Evolutionary conservation across 2,797 vertebrate genomes (phyloP).

Genomic region (Scleropages formosus): DNA sequence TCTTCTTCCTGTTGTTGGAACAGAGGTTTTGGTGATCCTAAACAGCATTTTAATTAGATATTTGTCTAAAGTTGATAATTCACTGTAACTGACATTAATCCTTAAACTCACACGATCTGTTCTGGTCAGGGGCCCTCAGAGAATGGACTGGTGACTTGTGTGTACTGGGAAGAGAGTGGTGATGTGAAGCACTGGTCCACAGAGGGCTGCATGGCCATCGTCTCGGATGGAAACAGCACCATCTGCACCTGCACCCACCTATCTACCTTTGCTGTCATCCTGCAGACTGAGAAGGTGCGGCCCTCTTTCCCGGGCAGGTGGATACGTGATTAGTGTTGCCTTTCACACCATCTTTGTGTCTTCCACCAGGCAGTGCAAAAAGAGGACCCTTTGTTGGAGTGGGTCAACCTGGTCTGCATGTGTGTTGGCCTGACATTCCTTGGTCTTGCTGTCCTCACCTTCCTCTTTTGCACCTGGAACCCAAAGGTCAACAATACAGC

Average conservation of each 20-base stretch:
- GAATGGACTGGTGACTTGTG: constrained; percentile 57
- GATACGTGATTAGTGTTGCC: background rate
- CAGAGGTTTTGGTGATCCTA: too few relatives aligned
- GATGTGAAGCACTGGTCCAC: constrained; percentile 51
- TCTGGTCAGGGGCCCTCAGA: constrained; percentile 42
- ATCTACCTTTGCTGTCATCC: constrained; percentile 67
- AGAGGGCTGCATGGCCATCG: constrained; percentile 53
- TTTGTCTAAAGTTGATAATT: too few relatives aligned
- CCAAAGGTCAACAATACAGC: constrained; percentile 67
- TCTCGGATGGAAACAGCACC: constrained; percentile 53
- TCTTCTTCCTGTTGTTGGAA: too few relatives aligned
- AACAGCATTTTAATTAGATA: too few relatives aligned
- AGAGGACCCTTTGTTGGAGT: constrained; percentile 40
- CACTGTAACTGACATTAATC: background rate
- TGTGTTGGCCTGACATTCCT: constrained; percentile 60
- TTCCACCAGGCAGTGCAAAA: background rate
- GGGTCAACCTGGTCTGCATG: constrained; percentile 57
- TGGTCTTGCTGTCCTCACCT: constrained; percentile 61
- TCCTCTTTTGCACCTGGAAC: constrained; percentile 66
- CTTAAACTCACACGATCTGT: background rate
- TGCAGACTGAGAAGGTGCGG: constrained; percentile 57
- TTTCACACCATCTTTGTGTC: background rate
- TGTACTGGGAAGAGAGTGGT: constrained; percentile 61
- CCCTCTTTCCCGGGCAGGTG: background rate
- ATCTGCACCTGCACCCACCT: constrained; percentile 66